Base-by-base conservation (phyloP, 2,888 invertebrate species). In the Chrysina gloriosa region DNA sequence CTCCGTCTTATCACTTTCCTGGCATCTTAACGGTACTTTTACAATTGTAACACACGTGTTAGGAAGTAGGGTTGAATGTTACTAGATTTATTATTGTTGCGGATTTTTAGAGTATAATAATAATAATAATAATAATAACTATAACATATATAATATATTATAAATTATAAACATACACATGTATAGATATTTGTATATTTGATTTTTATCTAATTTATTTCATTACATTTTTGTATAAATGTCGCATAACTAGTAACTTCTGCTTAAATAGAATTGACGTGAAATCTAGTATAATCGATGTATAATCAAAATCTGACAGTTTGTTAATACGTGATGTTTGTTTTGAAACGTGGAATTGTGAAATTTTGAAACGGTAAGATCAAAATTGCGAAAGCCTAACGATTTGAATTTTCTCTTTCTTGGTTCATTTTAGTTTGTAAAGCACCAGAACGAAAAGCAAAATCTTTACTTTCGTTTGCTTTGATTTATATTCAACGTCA, bases 91-190 rank as follows among this genome's bases (percentile, higher is more conserved):
- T 58, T 61, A 61, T 61, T 61, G 58, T 61, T 61, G 58, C 58
- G 29, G 16, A 61, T 61, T 61, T 61, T 61, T 61, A 61, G 58
- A 61, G 58, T 61, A 61, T 61, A 61, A 58, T 25, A 34, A 5
- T 47, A 29, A 52, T 16, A 29, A 52, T 31, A 52, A 52, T 54
- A 54, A 34, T 3, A 19, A 34, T 69, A 63, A 14, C 45, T 61
- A 63, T n/a, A n/a, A n/a, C n/a, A n/a, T n/a, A 58, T 21, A 56
- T 65, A 70, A 61, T 56, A 61, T 47, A 64, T 61, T 67, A 67
- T 16, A 61, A 58, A 61, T 67, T 65, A 11, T 65, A 45, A 45
- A 65, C 47, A 31, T 36, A 56, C 52, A 21, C 42, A 19, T 21
- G 27, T 45, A 31, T 65, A 54, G 31, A 54, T 45, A 65, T 31